Evolutionary conservation across 2,797 vertebrate species (phyloP).

Genomic region (Geotrypetes seraphini): DNA sequence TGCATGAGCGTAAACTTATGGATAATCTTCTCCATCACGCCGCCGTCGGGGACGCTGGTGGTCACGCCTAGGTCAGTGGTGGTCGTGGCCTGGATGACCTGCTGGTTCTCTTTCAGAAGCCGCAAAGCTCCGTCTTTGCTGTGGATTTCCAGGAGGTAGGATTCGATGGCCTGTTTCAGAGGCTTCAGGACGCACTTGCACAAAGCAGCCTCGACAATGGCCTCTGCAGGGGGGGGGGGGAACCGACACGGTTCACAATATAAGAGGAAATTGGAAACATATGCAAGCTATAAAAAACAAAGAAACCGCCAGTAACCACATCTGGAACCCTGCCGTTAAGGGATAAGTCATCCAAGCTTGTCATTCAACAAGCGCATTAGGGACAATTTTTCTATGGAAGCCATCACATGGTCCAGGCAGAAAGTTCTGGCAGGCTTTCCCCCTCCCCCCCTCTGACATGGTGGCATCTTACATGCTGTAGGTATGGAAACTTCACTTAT

Average conservation of each 20-base stretch:
- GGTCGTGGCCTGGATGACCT: slow-evolving; percentile 73
- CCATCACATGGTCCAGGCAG: no score
- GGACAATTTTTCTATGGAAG: no score
- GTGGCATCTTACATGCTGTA: no score
- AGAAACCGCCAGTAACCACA: no score
- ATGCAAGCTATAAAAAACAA: no score
- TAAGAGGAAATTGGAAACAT: no score
- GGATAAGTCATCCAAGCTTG: no score
- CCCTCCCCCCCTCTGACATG: no score
- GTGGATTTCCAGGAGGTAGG: slow-evolving; percentile 72
- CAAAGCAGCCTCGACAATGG: slow-evolving; percentile 78
- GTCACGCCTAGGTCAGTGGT: slow-evolving; percentile 85
- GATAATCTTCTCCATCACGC: slow-evolving; percentile 84
- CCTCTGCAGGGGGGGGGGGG: slow-evolving; percentile 47
- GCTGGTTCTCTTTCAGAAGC: slow-evolving; percentile 79
- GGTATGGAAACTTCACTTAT: no score
- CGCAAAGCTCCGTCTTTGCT: slow-evolving; percentile 54
- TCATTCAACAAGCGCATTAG: no score
- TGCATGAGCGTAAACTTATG: slow-evolving; percentile 76
- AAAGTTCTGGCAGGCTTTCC: no score
- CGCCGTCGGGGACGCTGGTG: slow-evolving; percentile 78
- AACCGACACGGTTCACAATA: neutral
- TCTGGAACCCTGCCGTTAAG: no score
- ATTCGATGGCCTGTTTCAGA: slow-evolving; percentile 72
- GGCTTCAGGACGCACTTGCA: slow-evolving; percentile 93